These are phyloP conservation scores for Sinocyclocheilus anshuiensis DNA, from an alignment of 2,113 vertebrate species.

Conservation along the genomic window DNA sequence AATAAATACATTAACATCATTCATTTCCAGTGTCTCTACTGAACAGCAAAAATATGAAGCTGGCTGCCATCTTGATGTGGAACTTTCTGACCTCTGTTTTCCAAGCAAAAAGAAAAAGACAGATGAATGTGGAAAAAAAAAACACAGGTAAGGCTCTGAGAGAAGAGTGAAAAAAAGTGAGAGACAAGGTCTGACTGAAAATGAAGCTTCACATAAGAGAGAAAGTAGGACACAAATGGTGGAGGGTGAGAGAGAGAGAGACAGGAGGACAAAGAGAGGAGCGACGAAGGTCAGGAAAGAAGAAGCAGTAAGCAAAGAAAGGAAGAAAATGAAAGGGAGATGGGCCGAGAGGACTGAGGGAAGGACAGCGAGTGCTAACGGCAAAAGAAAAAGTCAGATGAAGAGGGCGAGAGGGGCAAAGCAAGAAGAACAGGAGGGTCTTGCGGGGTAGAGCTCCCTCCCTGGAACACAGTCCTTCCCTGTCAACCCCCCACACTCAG, in stretches of 20 bases:
- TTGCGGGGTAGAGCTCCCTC: slow-evolving; percentile 49
- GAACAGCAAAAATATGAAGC: background rate
- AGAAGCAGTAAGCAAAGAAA: slow-evolving; percentile 32
- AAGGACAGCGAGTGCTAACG: slow-evolving; percentile 34
- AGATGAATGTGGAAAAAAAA: slow-evolving; percentile 22
- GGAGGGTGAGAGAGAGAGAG: slow-evolving; percentile 1
- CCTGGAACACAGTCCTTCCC: slow-evolving; percentile 84
- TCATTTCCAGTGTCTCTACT: too few species aligned
- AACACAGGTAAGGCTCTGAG: slow-evolving; percentile 32
- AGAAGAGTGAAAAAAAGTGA: slow-evolving; percentile 29
- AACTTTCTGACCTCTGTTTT: slow-evolving; percentile 56
- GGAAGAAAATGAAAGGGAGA: slow-evolving; percentile 32
- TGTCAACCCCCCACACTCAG: slow-evolving; percentile 87
- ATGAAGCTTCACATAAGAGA: slow-evolving; percentile 22
- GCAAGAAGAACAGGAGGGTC: slow-evolving; percentile 35
- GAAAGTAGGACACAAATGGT: slow-evolving; percentile 41
- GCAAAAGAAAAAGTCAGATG: slow-evolving; percentile 61
- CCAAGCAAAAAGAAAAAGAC: slow-evolving; percentile 34
- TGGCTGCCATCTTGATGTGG: slow-evolving; percentile 39
- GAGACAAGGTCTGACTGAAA: slow-evolving; percentile 37
- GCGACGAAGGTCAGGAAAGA: slow-evolving; percentile 37
- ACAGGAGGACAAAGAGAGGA: slow-evolving; percentile 26
- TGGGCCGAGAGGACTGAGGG: slow-evolving; percentile 30
- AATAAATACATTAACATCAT: too few species aligned
- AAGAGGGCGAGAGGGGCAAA: slow-evolving; percentile 47